Conservation (phyloP, 2,113 vertebrate species). For the Stigmatopora nigra region DNA sequence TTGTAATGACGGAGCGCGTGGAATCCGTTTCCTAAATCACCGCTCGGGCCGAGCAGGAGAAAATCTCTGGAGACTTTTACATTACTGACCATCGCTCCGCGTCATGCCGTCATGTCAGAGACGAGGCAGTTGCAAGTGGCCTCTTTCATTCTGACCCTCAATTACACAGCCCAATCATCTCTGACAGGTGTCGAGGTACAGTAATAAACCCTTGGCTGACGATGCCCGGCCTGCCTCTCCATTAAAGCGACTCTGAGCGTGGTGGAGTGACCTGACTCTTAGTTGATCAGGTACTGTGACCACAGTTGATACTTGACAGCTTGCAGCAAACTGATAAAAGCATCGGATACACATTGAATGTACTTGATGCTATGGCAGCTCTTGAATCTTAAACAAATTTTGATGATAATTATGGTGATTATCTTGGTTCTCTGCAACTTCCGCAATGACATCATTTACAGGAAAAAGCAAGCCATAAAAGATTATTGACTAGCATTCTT, state of each 20-base stretch:
- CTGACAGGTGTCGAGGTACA: slow-evolving; percentile 60
- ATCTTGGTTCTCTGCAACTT: slow-evolving; percentile 17
- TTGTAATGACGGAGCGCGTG: slow-evolving; percentile 31
- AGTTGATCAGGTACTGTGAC: slow-evolving; percentile 39
- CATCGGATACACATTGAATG: not conserved
- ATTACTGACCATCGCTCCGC: slow-evolving; percentile 53
- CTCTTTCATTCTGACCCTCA: slow-evolving; percentile 60
- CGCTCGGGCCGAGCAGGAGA: slow-evolving; percentile 17
- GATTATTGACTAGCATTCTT: slow-evolving; percentile 31
- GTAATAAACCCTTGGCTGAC: slow-evolving; percentile 53
- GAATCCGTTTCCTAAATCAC: slow-evolving; percentile 49
- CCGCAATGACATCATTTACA: slow-evolving; percentile 17
- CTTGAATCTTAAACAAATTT: slow-evolving; percentile 4
- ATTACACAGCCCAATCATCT: slow-evolving; percentile 61
- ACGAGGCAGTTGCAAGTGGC: slow-evolving; percentile 37
- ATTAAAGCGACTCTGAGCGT: slow-evolving; percentile 47
- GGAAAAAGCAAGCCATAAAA: slow-evolving; percentile 24
- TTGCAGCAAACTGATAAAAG: slow-evolving; percentile 8
- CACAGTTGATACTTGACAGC: slow-evolving; percentile 46
- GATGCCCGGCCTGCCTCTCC: slow-evolving; percentile 35
- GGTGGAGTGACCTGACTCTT: slow-evolving; percentile 41
- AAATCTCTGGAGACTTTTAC: slow-evolving; percentile 41
- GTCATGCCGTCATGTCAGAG: slow-evolving; percentile 38
- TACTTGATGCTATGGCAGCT: not conserved
- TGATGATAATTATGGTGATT: not conserved